phyloP scores from a whole-genome alignment of 1,140 invertebrate species.

The Gonioctena quinquepunctata region DNA sequence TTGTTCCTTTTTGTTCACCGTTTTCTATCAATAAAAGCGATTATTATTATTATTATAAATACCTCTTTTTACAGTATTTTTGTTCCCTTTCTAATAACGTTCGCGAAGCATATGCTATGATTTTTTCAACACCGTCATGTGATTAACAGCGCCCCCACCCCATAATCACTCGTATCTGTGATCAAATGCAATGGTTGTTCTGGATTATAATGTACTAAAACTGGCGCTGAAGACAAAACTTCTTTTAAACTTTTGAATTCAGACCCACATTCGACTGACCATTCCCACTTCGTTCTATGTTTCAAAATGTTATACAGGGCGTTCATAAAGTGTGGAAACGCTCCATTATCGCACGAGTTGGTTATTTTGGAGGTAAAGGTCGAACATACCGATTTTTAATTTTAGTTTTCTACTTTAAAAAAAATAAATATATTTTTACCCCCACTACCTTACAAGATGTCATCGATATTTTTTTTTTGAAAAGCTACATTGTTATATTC shows the following conservation, averaged over 20 bases:
- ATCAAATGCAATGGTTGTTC: conserved; percentile 42
- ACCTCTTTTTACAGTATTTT: conserved; percentile 62
- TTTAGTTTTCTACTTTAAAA: too few relatives aligned
- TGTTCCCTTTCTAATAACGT: conserved; percentile 56
- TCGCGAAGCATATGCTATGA: conserved; percentile 58
- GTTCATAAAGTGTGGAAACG: too few relatives aligned
- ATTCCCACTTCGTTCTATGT: conserved; percentile 32
- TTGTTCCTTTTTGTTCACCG: too few relatives aligned
- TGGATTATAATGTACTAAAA: conserved; percentile 54
- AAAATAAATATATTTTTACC: too few relatives aligned
- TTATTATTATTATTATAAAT: too few relatives aligned
- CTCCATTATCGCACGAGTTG: too few relatives aligned
- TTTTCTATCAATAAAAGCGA: too few relatives aligned
- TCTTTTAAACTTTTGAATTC: conserved; percentile 43
- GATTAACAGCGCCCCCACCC: conserved; percentile 57
- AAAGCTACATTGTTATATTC: too few relatives aligned
- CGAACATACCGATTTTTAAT: too few relatives aligned
- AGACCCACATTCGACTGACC: conserved; percentile 33
- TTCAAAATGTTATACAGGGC: conserved; percentile 41
- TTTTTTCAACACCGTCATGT: conserved; percentile 53
- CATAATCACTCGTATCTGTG: conserved; percentile 53
- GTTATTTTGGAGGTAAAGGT: too few relatives aligned
- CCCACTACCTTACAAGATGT: too few relatives aligned
- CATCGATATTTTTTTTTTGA: too few relatives aligned
- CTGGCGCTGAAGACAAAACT: conserved; percentile 36